These are phyloP conservation scores for Sclerodermus sp. DNA, from an alignment of 2,888 invertebrate genomes.

Conservation along the genomic window DNA sequence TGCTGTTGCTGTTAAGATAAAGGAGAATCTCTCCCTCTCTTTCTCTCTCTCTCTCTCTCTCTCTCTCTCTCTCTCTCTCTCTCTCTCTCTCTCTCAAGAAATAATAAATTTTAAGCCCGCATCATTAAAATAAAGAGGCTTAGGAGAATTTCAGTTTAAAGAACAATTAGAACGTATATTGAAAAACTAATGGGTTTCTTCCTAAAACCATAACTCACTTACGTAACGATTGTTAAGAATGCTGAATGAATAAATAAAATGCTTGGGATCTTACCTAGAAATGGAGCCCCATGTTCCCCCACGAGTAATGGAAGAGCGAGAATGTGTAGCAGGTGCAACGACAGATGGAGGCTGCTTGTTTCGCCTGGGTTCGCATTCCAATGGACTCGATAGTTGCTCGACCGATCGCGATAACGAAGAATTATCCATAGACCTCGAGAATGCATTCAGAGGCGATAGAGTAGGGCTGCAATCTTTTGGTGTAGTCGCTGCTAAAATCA, in stretches of 20 bases:
- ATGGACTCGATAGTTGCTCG: slow-evolving; percentile 81
- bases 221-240: too few species aligned
- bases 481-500: slow-evolving; percentile 73
- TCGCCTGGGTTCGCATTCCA: slow-evolving; percentile 67
- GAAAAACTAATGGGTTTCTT: too few species aligned
- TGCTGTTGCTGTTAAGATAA: too few species aligned
- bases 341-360: slow-evolving; percentile 57
- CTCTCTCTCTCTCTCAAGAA: too few species aligned
- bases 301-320: slow-evolving; percentile 59
- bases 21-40: too few species aligned
- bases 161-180: too few species aligned
- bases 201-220: too few species aligned
- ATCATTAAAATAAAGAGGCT: too few species aligned
- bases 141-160: too few species aligned
- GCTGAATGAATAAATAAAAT: not conserved
- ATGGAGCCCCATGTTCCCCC: slow-evolving; percentile 91
- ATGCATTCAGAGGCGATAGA: slow-evolving; percentile 79
- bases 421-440: slow-evolving; percentile 75
- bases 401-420: slow-evolving; percentile 62
- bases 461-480: slow-evolving; percentile 85
- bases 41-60: too few species aligned
- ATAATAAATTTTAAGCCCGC: too few species aligned
- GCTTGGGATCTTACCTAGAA: slow-evolving; percentile 64
- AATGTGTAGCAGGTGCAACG: slow-evolving; percentile 48
- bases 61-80: too few species aligned